A percentile compares a stretch with the other conserved stretches of the same genome.
Evolutionary conservation across 2,888 invertebrate genomes (phyloP).

Genomic region (Linnaemya tessellans): DNA sequence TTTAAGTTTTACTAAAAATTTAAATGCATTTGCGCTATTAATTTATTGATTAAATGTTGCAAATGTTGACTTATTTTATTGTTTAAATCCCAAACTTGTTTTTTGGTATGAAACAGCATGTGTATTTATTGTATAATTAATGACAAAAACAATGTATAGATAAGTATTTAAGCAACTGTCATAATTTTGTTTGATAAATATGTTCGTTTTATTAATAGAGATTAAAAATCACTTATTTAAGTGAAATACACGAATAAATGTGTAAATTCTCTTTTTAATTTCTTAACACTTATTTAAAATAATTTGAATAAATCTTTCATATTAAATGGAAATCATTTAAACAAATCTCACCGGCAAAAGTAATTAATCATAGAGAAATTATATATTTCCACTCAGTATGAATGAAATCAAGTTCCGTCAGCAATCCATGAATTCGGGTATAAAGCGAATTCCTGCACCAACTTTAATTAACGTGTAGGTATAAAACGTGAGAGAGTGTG

Average conservation of each 20-base stretch:
- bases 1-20: no score
- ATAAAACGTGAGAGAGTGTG: slow-evolving; percentile 12
- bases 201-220: slow-evolving; percentile 11
- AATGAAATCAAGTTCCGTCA: slow-evolving; percentile 51
- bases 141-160: background rate
- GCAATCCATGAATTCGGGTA: slow-evolving; percentile 7
- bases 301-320: slow-evolving; percentile 24
- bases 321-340: slow-evolving; percentile 36
- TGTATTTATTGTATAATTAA: slow-evolving; percentile 8
- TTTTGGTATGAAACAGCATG: background rate
- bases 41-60: no score
- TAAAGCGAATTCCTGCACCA: background rate
- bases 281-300: slow-evolving; percentile 20
- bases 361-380: slow-evolving; percentile 78
- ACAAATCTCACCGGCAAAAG: slow-evolving; percentile 26
- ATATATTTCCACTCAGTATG: slow-evolving; percentile 25
- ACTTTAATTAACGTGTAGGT: slow-evolving; percentile 23
- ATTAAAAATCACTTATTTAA: slow-evolving; percentile 55
- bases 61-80: background rate
- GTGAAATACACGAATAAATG: slow-evolving; percentile 5
- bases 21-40: no score
- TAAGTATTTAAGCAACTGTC: slow-evolving; percentile 7
- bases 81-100: background rate
- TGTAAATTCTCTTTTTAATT: slow-evolving; percentile 17
- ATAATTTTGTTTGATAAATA: slow-evolving; percentile 40